Evolutionary conservation across 2,888 invertebrate species (phyloP), one percentile per base, ranked within the genome.

Genomic region (Agrotis segetum): DNA sequence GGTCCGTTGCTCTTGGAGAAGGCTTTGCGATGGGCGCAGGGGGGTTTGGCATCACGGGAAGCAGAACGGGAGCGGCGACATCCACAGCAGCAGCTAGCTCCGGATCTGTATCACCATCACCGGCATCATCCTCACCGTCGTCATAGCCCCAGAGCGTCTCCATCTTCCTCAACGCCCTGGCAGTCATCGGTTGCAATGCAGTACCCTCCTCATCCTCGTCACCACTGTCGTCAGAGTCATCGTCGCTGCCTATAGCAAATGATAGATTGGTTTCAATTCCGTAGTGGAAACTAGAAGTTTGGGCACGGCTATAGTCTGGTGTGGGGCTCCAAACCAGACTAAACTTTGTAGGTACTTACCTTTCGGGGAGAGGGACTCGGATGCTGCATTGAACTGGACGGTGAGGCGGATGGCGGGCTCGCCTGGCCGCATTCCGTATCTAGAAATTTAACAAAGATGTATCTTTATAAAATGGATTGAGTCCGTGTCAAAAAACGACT

Each of bases 111-210:
- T 34, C 34, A 34, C 34, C 34, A 34, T 34, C 34, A 34, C 34
- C 7, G 34, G 34, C 6, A 7, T 1, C 11, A 1, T 6, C 7
- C 6, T 2, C 0, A 2, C 0, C 1, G 6, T 19, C 34, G 1
- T 59, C 46, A 1, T 7, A 21, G 4, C 62, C 62, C 56, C 62
- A 49, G 17, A 62, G 68, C 16, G 68, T 68, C 19, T 56, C 56
- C 68, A 68, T 19, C 3, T 14, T 3, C 24, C 17, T 14, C n/a
- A 14, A 3, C 34, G 34, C 34, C 34, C 34, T 34, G 34, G 34
- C 34, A 34, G 34, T 7, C 34, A 34, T 34, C 7, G 34, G 1
- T 34, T 34, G 34, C 34, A 34, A 6, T 34, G 34, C 34, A 34
- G 34, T 6, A 34, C 6, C 29, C 29, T 29, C 29, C 3, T 5